Base-by-base conservation (phyloP, 2,797 vertebrate species). In the Columba guinea region DNA sequence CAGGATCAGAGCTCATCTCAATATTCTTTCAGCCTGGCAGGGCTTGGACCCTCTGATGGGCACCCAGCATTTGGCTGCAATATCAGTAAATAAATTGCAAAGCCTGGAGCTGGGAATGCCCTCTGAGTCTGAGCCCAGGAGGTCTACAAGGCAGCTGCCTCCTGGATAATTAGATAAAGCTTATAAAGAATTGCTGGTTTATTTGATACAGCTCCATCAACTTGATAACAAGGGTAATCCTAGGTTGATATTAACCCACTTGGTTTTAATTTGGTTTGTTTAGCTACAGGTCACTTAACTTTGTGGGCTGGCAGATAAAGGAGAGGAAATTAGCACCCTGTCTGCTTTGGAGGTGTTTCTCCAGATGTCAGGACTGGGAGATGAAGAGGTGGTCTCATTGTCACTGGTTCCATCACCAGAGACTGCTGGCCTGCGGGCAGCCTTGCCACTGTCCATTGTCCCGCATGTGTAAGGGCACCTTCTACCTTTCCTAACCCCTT, bases 201-300 rank as follows among this genome's bases (percentile, higher is more conserved):
- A 94, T 89, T 95, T 94, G 92, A 91, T 87, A 81, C 58, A 48
- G 84, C 92, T 92, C 94, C 11, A 8, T 74, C 84, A 89, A 84
- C 73, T 82, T 41, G 95, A 96, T 96, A 93, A 95, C 89, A 58
- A 73, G 62, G 37, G 37, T 91, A 95, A 95, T 94, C 82, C 84
- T 65, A 74, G 93, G 91, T 92, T 94, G 95, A 87, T 92, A 96
- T 96, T 96, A 93, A 96, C 89, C 65, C 68, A 85, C 76, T 91
- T 91, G 81, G 35, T 81, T 96, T 96, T 95, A 96, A 97, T 95
- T 96, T 86, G 84, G 82, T 96, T 97, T 97, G 95, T 95, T 95
- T 96, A 95, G 87, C 77, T 94, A 93, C 46, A 96, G 95, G 32
- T 95, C 95, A 89, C 94, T 95, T 94, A 62, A 86, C 86, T 93